Percentiles rank a stretch among this genome's conserved stretches.
phyloP scores from a whole-genome alignment of 2,888 invertebrate genomes.

The Polyommatus iphigenia region DNA sequence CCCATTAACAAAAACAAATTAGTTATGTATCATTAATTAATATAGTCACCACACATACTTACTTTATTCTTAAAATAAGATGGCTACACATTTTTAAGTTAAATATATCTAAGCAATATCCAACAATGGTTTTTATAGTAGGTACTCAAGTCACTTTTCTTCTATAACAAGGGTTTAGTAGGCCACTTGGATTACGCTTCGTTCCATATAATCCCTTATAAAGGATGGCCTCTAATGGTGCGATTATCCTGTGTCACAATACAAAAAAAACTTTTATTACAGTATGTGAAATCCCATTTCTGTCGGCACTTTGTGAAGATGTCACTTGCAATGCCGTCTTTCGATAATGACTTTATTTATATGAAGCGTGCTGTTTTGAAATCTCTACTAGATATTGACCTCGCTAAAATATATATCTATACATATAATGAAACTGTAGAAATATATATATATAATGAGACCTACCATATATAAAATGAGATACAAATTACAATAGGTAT shows the following conservation, averaged over 20 bases:
- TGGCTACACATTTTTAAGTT: neutral
- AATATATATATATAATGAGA: too few relatives aligned
- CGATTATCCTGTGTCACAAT: slow-evolving; percentile 26
- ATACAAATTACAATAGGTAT: too few relatives aligned
- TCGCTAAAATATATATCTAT: too few relatives aligned
- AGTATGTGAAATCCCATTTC: slow-evolving; percentile 23
- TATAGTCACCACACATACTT: too few relatives aligned
- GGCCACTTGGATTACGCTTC: slow-evolving; percentile 25
- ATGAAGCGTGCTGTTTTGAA: neutral
- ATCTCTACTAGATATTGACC: too few relatives aligned
- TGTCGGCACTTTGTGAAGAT: slow-evolving; percentile 10
- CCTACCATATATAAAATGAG: too few relatives aligned
- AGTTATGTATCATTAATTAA: too few relatives aligned
- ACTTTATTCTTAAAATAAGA: neutral
- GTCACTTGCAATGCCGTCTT: neutral
- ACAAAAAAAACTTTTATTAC: slow-evolving; percentile 23
- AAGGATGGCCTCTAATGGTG: slow-evolving; percentile 20
- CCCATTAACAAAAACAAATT: too few relatives aligned
- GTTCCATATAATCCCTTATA: slow-evolving; percentile 24
- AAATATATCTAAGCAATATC: neutral
- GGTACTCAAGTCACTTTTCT: neutral
- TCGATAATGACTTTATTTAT: neutral
- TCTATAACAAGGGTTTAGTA: slow-evolving; percentile 20
- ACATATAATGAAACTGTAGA: too few relatives aligned
- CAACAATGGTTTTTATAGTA: neutral